Evolutionary conservation across 2,797 vertebrate species (phyloP).

Genomic region (Helicolenus hilgendorfi): DNA sequence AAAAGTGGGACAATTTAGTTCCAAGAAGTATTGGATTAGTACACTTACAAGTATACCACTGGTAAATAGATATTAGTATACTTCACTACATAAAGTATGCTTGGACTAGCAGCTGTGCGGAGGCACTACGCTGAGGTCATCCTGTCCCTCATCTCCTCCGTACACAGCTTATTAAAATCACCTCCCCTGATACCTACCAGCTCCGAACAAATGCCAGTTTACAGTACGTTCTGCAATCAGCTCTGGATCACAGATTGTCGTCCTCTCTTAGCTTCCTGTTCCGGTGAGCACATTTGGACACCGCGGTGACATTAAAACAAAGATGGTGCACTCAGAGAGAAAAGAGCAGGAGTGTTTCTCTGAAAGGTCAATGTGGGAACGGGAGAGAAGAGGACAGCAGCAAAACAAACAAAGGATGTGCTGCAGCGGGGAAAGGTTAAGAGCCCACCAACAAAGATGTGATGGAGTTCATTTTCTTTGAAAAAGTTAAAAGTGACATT

Average conservation of each 20-base stretch:
- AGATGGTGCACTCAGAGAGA: neutral
- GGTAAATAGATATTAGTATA: too few relatives aligned
- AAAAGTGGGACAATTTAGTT: too few relatives aligned
- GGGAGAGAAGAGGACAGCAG: neutral
- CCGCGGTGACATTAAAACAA: neutral
- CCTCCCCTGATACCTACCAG: neutral
- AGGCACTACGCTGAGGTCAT: neutral
- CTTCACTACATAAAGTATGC: too few relatives aligned
- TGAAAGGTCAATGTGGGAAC: slow-evolving; percentile 23
- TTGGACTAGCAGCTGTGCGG: neutral
- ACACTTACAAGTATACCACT: too few relatives aligned
- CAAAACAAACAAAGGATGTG: slow-evolving; percentile 19
- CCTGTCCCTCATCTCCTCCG: neutral
- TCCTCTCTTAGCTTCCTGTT: neutral
- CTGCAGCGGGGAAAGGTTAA: slow-evolving; percentile 30
- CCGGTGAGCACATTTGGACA: neutral
- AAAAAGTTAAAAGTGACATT: neutral
- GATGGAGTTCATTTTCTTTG: neutral
- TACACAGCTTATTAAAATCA: neutral
- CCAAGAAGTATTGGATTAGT: too few relatives aligned
- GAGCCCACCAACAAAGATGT: neutral
- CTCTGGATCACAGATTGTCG: neutral
- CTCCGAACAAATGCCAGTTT: neutral
- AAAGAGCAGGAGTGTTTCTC: slow-evolving; percentile 15
- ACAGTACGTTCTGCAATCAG: neutral